phyloP scores from a whole-genome alignment of 2,888 invertebrate genomes.

The Drosophila paracracens region DNA sequence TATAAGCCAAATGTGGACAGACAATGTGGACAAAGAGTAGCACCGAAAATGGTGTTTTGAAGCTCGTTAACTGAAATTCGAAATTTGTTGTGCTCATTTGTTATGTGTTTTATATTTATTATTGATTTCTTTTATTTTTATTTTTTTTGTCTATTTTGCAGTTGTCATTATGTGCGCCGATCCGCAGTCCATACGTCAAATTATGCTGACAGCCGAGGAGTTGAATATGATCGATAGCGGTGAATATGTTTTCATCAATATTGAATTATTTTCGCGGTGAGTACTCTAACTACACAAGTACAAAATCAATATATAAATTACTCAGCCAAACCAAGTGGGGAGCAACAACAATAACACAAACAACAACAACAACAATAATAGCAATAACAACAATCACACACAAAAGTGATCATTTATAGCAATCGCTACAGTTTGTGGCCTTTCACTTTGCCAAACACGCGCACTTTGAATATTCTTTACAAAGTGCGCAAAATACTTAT shows the following conservation, averaged over 20 bases:
- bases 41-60: constrained; percentile 2
- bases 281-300: constrained; percentile 74
- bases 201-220: constrained; percentile 96
- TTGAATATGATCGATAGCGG: constrained; percentile 98
- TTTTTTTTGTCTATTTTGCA: constrained; percentile 87
- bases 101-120: not conserved
- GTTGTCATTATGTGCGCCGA: constrained; percentile 98
- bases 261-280: constrained; percentile 98
- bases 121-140: not conserved
- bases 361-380: constrained; percentile 16
- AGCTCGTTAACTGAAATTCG: constrained; percentile 27
- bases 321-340: constrained; percentile 35
- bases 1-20: constrained; percentile 16
- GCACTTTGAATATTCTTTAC: constrained; percentile 72
- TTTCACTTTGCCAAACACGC: constrained; percentile 74
- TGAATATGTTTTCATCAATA: constrained; percentile 99
- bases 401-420: constrained; percentile 56
- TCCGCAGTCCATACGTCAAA: constrained; percentile 94
- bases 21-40: constrained; percentile 15
- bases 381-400: constrained; percentile 38
- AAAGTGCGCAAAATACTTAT: constrained; percentile 69
- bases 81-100: constrained; percentile 30
- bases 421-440: constrained; percentile 68
- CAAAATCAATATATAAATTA: constrained; percentile 57
- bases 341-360: not conserved